A percentile compares a stretch with the other conserved stretches of the same genome.
Conservation (phyloP, 2,888 invertebrate genomes). For the Oscheius sp. region DNA sequence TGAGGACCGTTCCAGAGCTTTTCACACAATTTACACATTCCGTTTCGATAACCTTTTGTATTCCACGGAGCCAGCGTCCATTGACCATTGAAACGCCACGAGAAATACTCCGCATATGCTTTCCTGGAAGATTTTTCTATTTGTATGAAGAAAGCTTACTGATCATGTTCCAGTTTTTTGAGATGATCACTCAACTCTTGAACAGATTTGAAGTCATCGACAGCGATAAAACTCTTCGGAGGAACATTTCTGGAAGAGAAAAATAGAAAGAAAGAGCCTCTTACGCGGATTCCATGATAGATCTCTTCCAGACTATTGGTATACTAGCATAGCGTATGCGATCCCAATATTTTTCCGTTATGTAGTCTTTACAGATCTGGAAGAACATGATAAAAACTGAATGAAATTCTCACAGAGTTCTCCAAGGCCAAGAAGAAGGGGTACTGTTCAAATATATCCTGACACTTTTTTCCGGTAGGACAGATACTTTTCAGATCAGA, state of each 20-base stretch:
- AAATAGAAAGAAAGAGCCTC: not conserved
- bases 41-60: conserved; percentile 59
- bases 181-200: conserved; percentile 61
- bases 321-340: conserved; percentile 51
- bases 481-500: conserved; percentile 40
- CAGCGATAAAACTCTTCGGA: conserved; percentile 62
- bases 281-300: conserved; percentile 44
- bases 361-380: conserved; percentile 63
- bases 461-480: conserved; percentile 40
- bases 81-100: conserved; percentile 58
- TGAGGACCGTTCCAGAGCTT: conserved; percentile 41
- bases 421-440: conserved; percentile 66
- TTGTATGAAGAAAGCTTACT: conserved; percentile 28
- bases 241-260: conserved; percentile 55
- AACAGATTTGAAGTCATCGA: conserved; percentile 63
- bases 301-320: conserved; percentile 64
- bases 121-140: conserved; percentile 39
- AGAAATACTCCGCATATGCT: conserved; percentile 63
- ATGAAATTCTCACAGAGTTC: conserved; percentile 48
- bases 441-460: conserved; percentile 51
- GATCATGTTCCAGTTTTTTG: conserved; percentile 40
- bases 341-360: conserved; percentile 67
- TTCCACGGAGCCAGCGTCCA: conserved; percentile 68
- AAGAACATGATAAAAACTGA: not conserved
- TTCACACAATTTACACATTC: conserved; percentile 54